These are phyloP conservation scores for Hemicrepidius hirtus DNA, from an alignment of 2,888 invertebrate species.

Conservation along the genomic window DNA sequence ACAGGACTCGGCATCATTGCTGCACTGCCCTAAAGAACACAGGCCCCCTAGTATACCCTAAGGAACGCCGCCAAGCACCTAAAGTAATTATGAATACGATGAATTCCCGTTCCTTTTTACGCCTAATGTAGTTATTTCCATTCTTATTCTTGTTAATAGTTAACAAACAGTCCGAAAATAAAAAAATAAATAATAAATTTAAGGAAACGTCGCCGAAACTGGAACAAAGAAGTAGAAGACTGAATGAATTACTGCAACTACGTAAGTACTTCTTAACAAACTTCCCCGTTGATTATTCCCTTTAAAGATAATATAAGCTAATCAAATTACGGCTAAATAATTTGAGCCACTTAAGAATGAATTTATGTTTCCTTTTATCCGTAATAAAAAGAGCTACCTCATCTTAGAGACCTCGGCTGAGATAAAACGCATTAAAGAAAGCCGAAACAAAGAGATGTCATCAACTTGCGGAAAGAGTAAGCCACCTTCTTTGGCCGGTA, in stretches of 20 bases:
- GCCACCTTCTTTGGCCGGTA: slow-evolving; percentile 61
- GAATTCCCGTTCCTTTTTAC: slow-evolving; percentile 68
- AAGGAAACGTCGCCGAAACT: slow-evolving; percentile 44
- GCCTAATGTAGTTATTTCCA: slow-evolving; percentile 66
- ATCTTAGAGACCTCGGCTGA: slow-evolving; percentile 60
- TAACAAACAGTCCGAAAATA: slow-evolving; percentile 50
- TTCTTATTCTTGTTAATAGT: slow-evolving; percentile 61
- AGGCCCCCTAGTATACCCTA: slow-evolving; percentile 58
- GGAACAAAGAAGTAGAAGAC: slow-evolving; percentile 48
- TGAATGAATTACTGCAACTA: slow-evolving; percentile 50
- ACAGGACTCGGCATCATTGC: slow-evolving; percentile 47
- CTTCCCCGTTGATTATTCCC: slow-evolving; percentile 56
- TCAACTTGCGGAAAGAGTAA: slow-evolving; percentile 65
- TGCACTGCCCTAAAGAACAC: slow-evolving; percentile 53
- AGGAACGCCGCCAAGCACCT: slow-evolving; percentile 66
- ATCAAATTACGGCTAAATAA: slow-evolving; percentile 65
- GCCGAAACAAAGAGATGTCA: slow-evolving; percentile 68
- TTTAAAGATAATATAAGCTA: slow-evolving; percentile 59
- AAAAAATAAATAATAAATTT: slow-evolving; percentile 50
- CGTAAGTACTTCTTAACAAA: slow-evolving; percentile 52
- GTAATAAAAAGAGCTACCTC: slow-evolving; percentile 63
- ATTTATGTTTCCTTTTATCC: slow-evolving; percentile 66
- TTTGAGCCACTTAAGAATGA: slow-evolving; percentile 65
- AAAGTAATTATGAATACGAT: slow-evolving; percentile 70
- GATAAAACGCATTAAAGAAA: slow-evolving; percentile 66